Percentiles rank a stretch among this genome's conserved stretches.
Evolutionary conservation across 2,888 invertebrate genomes (phyloP).

Genomic region (Orthosia incerta): DNA sequence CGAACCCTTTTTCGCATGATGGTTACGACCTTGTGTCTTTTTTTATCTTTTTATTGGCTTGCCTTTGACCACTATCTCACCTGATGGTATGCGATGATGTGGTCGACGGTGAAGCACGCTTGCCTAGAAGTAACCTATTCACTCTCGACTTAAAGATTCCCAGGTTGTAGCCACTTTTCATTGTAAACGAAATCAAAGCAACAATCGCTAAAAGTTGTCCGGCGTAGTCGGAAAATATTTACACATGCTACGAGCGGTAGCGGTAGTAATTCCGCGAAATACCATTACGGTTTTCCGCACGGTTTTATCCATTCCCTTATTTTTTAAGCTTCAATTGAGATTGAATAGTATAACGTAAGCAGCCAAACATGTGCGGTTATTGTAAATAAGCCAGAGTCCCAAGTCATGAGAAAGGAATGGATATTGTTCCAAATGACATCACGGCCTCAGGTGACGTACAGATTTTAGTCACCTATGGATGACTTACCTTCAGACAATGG

Average conservation of each 20-base stretch:
- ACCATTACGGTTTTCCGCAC: not conserved
- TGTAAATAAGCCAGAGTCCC: conserved; percentile 18
- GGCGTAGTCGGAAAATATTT: too few relatives aligned
- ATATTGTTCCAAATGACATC: conserved; percentile 43
- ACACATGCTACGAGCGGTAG: not conserved
- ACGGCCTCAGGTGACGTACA: conserved; percentile 41
- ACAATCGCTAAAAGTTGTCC: too few relatives aligned
- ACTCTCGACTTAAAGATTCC: too few relatives aligned
- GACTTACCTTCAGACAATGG: conserved; percentile 44
- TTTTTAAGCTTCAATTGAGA: not conserved
- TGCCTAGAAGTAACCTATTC: too few relatives aligned
- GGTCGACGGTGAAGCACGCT: too few relatives aligned
- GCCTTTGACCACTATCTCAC: too few relatives aligned
- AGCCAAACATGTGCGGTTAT: conserved; percentile 20
- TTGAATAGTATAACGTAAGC: conserved; percentile 17
- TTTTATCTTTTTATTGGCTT: too few relatives aligned
- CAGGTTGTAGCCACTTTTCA: too few relatives aligned
- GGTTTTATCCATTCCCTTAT: not conserved
- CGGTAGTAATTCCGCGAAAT: not conserved
- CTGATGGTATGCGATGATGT: too few relatives aligned
- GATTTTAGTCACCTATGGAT: conserved; percentile 41
- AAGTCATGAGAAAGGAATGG: conserved; percentile 52
- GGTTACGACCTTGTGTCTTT: too few relatives aligned
- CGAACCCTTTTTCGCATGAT: too few relatives aligned
- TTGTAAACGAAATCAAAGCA: too few relatives aligned